Conservation (phyloP, 2,113 vertebrate species). For the Paradoxurus hermaphroditus region DNA sequence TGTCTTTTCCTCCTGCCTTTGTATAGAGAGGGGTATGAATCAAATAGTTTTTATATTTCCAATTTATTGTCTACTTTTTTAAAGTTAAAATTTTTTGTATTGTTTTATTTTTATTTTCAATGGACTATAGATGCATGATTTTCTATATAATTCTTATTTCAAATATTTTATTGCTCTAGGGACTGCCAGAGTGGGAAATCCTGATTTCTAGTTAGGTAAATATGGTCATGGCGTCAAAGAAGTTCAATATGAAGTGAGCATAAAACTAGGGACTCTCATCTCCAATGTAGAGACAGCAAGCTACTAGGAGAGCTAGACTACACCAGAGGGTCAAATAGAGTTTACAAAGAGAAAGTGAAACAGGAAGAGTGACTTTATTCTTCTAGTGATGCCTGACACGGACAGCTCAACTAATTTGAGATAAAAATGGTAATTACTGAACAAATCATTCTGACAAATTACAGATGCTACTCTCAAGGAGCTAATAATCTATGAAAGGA, state of each 20-base stretch:
- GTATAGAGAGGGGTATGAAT: background rate
- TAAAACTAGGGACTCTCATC: background rate
- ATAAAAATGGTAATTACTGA: background rate
- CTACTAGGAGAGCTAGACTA: background rate
- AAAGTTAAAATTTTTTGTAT: background rate
- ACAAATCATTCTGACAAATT: background rate
- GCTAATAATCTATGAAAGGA: background rate
- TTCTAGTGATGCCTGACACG: background rate
- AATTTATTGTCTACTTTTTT: background rate
- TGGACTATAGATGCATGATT: background rate
- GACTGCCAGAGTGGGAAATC: background rate
- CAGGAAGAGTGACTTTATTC: background rate
- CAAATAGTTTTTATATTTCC: background rate
- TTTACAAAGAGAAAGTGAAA: background rate
- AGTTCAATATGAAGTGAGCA: background rate
- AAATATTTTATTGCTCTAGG: background rate
- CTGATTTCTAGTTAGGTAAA: background rate
- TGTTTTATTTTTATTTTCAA: background rate
- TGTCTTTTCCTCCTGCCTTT: background rate
- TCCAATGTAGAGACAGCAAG: background rate
- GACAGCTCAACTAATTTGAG: background rate
- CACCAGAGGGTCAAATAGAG: background rate
- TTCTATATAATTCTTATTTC: background rate
- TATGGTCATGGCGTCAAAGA: background rate
- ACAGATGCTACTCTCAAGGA: background rate